Evolutionary conservation across 2,797 vertebrate genomes (phyloP), one percentile per base, ranked within the genome.

Genomic region (Thunnus albacares): DNA sequence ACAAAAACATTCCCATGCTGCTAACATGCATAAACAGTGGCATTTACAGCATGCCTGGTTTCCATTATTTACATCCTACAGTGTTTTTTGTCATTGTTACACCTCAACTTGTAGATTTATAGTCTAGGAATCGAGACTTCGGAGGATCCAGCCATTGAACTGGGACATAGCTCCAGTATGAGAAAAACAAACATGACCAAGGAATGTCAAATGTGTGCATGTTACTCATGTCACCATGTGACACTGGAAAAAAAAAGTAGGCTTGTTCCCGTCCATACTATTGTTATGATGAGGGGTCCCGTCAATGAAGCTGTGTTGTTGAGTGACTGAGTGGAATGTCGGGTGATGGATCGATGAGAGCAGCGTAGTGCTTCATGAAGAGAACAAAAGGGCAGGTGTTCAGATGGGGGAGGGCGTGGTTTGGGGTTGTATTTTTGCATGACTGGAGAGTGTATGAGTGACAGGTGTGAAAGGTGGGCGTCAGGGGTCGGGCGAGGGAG

Each of bases 301-400:
- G 55, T 17, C 35, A 43, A 61, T 33, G 41, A 72, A 74, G 28
- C 18, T 57, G 43, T 75, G 71, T 15, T 43, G 43, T 8, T 47
- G 56, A 72, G 55, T 58, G 63, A 75, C n/a, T 38, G 56, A 43
- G 53, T 51, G 26, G 53, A 78, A 71, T 28, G 57, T 20, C 4
- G 18, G 12, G 52, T 61, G 85, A 82, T 71, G 65, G 75, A 72
- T 69, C n/a, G 57, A 78, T 45, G 70, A 84, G 76, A 77, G 78
- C 51, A 49, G 80, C 9, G 1, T 20, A 30, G 58, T 8, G 52
- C 69, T 75, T 86, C 71, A 63, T 64, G 75, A 72, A 56, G 71
- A 79, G 67, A 86, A 92, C 78, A 91, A 81, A 77, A 57, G 71
- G 86, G 52, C 78, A 87, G 88, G 87, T 88, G 89, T 80, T 81